Base-by-base conservation (phyloP, 2,113 vertebrate species). In the Pogona vitticeps region DNA sequence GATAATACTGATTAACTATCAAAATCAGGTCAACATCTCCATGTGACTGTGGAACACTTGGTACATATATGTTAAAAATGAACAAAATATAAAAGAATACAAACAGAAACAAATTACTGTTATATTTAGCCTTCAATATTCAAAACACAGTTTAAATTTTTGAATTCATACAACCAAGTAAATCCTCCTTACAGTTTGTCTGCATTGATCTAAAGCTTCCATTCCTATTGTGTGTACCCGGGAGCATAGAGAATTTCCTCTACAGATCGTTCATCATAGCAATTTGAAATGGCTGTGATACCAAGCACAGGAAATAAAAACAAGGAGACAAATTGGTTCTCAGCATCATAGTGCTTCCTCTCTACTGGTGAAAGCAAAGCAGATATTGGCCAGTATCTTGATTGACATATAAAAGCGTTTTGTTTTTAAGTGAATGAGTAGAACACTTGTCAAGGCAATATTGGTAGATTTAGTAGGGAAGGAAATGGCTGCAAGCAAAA, bases 331-430 rank as follows among this genome's bases (percentile, higher is more conserved):
- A 52, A 65, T 31, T 33, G 38, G 59, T 87, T 82, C 79, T 71
- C 56, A 56, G 79, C 70, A 81, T 76, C 71, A 87, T 40, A 76
- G 78, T 36, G 71, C 36, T 87, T 86, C 85, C 70, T 81, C 58
- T 86, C 36, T 31, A 20, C 56, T 52, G 63, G 33, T 36, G 71
- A 82, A 81, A 87, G 36, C 28, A 10, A 80, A 28, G 71, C 12
- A 58, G 78, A 72, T 26, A 38, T 26, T 58, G 71, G 5, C 46
- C 23, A 76, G 61, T 59, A 56, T 76, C 42, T 76, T 67, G 33
- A 87, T 70, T 38, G 85, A 52, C 58, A 86, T 31, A 80, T 6
- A 80, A 65, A 75, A 26, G 20, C 1, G 14, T 18, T 21, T 77
- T 85, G 33, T 23, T 46, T 68, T 23, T 46, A 38, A 52, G 21